Conservation (phyloP, 2,888 invertebrate genomes). For the Spatulosminthurus flaviceps region DNA sequence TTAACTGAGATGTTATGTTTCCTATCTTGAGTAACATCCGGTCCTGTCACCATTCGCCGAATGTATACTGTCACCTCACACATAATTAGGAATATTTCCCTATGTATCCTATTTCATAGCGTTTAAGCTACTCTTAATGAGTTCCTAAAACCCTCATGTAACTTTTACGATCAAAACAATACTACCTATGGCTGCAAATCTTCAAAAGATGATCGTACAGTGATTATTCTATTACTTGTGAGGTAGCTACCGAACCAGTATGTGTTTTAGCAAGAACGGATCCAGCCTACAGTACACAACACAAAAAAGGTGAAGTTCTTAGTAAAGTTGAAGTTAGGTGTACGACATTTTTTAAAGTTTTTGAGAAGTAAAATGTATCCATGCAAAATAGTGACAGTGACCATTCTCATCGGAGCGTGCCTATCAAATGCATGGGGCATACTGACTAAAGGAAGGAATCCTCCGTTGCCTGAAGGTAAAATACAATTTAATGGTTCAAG, state of each 20-base stretch:
- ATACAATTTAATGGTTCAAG: background rate
- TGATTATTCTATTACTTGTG: background rate
- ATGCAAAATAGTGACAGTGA: background rate
- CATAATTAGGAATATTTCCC: conserved; percentile 26
- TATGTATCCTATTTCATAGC: background rate
- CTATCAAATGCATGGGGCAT: conserved; percentile 36
- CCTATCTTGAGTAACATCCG: conserved; percentile 49
- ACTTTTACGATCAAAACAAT: conserved; percentile 25
- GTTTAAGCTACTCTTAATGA: conserved; percentile 26
- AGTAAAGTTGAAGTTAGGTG: background rate
- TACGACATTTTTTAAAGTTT: background rate
- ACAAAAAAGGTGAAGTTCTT: background rate
- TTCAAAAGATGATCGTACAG: conserved; percentile 7
- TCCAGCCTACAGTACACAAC: too few species aligned
- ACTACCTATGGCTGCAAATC: background rate
- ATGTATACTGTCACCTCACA: conserved; percentile 20
- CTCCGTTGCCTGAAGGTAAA: background rate
- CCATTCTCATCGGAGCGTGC: background rate
- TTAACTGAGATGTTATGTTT: conserved; percentile 15
- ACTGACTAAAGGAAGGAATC: conserved; percentile 22
- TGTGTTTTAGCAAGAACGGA: too few species aligned
- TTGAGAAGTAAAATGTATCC: background rate
- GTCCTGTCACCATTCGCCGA: conserved; percentile 35
- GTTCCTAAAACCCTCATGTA: conserved; percentile 4
- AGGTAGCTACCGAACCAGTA: background rate